Percentiles rank a stretch among this genome's conserved stretches.
These are phyloP conservation scores for Drosophila miranda DNA, from an alignment of 1,140 invertebrate genomes.

Conservation along the genomic window DNA sequence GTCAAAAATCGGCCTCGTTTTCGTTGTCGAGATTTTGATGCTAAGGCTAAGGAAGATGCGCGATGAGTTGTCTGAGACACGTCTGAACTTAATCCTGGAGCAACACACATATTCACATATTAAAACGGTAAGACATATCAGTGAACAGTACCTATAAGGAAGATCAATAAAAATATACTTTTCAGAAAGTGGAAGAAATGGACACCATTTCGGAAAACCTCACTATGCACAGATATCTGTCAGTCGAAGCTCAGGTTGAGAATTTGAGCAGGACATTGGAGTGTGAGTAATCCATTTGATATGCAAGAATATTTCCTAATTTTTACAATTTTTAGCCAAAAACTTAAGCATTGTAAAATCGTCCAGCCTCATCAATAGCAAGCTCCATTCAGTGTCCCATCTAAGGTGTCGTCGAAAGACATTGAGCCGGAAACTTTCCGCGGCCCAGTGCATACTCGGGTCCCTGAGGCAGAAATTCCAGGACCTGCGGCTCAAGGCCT, in stretches of 20 bases:
- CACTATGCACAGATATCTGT: background rate
- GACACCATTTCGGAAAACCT: constrained; percentile 1
- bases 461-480: too few relatives aligned
- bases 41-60: constrained; percentile 16
- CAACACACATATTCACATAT: constrained; percentile 11
- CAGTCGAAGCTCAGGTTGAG: constrained; percentile 1
- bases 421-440: constrained; percentile 3
- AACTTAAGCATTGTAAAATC: background rate
- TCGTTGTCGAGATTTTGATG: too few relatives aligned
- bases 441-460: background rate
- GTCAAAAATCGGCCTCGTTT: too few relatives aligned
- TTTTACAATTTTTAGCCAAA: background rate
- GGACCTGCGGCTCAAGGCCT: background rate
- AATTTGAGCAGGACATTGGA: background rate
- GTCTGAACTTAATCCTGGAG: constrained; percentile 4
- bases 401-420: constrained; percentile 14
- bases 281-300: background rate
- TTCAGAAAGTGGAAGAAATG: constrained; percentile 16
- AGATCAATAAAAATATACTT: background rate
- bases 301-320: too few relatives aligned
- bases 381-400: constrained; percentile 21
- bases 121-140: background rate
- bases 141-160: too few relatives aligned
- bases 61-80: constrained; percentile 4
- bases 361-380: background rate